phyloP scores from a whole-genome alignment of 2,113 vertebrate species.

The Syngnathus typhle region DNA sequence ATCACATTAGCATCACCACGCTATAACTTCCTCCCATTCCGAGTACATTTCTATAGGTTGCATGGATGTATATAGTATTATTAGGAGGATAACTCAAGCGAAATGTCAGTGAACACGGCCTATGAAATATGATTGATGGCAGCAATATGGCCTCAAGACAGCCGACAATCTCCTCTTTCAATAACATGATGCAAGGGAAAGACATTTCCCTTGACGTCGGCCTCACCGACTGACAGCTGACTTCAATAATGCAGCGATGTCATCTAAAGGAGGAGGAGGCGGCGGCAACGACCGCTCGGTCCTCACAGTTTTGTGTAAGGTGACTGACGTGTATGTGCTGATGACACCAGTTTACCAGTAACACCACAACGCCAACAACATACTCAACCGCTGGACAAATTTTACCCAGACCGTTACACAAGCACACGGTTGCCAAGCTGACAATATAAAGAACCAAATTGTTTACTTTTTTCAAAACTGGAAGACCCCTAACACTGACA shows the following conservation, averaged over 20 bases:
- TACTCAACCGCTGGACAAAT: constrained; percentile 21
- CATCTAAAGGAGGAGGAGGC: constrained; percentile 30
- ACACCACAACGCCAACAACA: constrained; percentile 37
- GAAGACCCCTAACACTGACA: no score
- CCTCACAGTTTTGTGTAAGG: constrained; percentile 58
- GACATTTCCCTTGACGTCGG: constrained; percentile 40
- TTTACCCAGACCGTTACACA: neutral
- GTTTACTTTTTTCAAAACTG: neutral
- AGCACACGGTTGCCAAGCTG: neutral
- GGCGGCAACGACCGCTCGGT: constrained; percentile 20
- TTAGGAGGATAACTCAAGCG: constrained; percentile 57
- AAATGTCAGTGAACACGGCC: constrained; percentile 44
- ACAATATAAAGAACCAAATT: neutral
- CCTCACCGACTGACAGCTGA: constrained; percentile 27
- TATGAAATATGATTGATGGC: constrained; percentile 50
- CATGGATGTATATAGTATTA: constrained; percentile 25
- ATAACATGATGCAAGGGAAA: constrained; percentile 40
- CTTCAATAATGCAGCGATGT: constrained; percentile 21
- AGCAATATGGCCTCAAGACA: constrained; percentile 47
- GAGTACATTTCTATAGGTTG: constrained; percentile 21
- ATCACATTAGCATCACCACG: constrained; percentile 44
- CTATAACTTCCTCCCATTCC: constrained; percentile 5
- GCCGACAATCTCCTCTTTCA: constrained; percentile 47
- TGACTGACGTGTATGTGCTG: constrained; percentile 58
- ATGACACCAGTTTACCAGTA: constrained; percentile 65